Conservation (phyloP, 2,113 vertebrate species). For the Bothrops jararaca region DNA sequence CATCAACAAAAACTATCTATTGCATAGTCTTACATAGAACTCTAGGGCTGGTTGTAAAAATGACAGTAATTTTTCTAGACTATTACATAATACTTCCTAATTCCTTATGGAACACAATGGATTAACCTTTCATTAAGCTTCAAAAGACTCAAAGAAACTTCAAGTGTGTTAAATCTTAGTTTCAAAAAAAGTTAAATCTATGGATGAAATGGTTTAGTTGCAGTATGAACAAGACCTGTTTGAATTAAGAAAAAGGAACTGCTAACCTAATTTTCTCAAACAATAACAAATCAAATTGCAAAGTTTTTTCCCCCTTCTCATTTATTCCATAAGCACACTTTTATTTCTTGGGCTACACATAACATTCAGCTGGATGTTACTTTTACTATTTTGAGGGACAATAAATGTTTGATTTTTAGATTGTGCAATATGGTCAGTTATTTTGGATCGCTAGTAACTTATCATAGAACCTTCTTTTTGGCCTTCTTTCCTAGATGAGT, state of each 20-base stretch:
- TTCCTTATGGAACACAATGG: not conserved
- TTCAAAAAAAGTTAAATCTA: not conserved
- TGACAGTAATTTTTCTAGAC: conserved; percentile 7
- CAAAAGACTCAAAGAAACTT: not conserved
- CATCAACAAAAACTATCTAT: conserved; percentile 1
- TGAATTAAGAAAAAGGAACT: not conserved
- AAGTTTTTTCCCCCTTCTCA: not conserved
- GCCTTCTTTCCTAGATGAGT: not conserved
- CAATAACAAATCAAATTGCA: not conserved
- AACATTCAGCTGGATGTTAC: not conserved
- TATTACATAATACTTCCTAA: not conserved
- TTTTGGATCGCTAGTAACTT: not conserved
- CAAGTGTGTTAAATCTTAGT: not conserved
- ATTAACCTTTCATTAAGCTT: conserved; percentile 31
- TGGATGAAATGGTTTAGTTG: not conserved
- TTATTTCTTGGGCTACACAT: conserved; percentile 24
- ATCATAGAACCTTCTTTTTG: not conserved
- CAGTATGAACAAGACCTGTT: conserved; percentile 9
- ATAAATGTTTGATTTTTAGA: not conserved
- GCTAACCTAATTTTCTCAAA: conserved; percentile 32
- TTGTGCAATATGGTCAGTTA: not conserved
- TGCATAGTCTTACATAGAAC: not conserved
- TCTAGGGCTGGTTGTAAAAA: conserved; percentile 19
- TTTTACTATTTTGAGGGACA: not conserved
- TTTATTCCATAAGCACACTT: rapidly evolving